Base-by-base conservation (phyloP, 2,113 vertebrate species). In the Macquaria australasica region DNA sequence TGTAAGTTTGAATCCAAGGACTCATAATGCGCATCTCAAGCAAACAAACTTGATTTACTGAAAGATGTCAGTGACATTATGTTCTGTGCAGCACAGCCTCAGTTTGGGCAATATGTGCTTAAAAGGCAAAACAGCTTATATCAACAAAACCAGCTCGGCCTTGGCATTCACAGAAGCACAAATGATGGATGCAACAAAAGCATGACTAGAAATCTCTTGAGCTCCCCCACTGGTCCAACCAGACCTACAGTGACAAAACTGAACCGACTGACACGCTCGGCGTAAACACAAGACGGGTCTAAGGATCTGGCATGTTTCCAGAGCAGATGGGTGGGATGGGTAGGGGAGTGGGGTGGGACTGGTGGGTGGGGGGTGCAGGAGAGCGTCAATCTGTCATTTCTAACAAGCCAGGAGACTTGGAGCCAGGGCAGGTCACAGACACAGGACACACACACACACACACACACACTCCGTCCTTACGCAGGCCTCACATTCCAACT, bases 401-500 rank as follows among this genome's bases (percentile, higher is more conserved):
- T 96, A 95, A 95, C 94, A 94, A 96, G 95, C 95, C 93, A 86
- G 91, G 93, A 96, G 94, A 92, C 90, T 82, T 79, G 59, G 83
- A 94, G 91, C 86, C 89, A 84, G 89, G 92, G 88, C 90, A 94
- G 95, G 95, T 94, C 94, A 92, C 76, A 87, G 72, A 82, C 88
- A 88, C 78, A 85, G 85, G 81, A 91, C 85, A 89, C 76, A 77
- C 53, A 86, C 69, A 31, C 43, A 73, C 89, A 81, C 77, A 79
- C 84, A 88, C 73, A 81, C 85, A 78, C 75, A 62, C 81, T 20
- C 58, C 68, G 77, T 85, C 83, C 88, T 72, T 76, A 83, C n/a
- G 59, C 83, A 83, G 76, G 82, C 81, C 21, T 89, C 92, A 87
- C 80, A 93, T 89, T 94, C 92, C 92, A 85, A 93, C 90, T 93